These are phyloP conservation scores for Nesogale talazaci DNA, from an alignment of 2,113 vertebrate species.

Conservation along the genomic window DNA sequence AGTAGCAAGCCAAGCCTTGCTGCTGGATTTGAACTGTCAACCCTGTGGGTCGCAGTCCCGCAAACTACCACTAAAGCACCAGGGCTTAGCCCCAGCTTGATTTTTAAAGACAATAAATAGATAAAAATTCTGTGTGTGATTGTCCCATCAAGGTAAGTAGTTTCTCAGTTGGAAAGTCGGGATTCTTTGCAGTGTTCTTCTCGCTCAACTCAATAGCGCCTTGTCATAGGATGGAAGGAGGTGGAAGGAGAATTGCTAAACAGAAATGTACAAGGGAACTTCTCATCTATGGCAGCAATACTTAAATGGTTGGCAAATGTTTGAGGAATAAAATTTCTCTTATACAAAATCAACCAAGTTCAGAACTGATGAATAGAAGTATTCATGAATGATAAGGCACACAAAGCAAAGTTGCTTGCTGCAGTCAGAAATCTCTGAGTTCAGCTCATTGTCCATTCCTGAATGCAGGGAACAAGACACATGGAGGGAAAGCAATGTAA, in stretches of 20 bases:
- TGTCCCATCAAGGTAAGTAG: accelerated
- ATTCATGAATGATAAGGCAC: not conserved
- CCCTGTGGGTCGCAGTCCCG: no score
- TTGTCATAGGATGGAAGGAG: not conserved
- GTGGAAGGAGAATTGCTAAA: not conserved
- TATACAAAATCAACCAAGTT: not conserved
- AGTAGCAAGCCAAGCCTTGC: no score
- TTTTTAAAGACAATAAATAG: not conserved
- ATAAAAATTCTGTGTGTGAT: not conserved
- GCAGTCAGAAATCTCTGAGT: not conserved
- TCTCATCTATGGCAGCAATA: no score
- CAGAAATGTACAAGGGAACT: not conserved
- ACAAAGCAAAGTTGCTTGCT: not conserved
- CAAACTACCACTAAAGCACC: no score
- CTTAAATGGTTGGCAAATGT: not conserved
- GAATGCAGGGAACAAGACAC: not conserved
- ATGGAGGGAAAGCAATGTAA: not conserved
- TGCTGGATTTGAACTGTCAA: no score
- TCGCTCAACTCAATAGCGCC: not conserved
- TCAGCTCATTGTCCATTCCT: not conserved
- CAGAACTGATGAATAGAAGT: not conserved
- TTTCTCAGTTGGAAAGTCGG: not conserved
- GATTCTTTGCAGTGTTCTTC: not conserved
- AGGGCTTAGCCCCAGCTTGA: no score
- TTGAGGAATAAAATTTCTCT: not conserved